phyloP scores from a whole-genome alignment of 2,888 invertebrate species.

The Macrophya alboannulata region DNA sequence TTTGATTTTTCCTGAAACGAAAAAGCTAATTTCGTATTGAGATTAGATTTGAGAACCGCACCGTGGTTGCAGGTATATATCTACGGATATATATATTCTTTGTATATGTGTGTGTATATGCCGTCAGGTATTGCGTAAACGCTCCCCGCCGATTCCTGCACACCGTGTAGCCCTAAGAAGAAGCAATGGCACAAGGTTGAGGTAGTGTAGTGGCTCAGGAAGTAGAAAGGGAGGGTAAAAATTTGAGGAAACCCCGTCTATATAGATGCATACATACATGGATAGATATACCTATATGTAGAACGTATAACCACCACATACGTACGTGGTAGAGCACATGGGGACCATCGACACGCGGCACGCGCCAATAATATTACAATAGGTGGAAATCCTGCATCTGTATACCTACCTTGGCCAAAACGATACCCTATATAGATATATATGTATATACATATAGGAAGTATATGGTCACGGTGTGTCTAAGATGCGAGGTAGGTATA shows the following conservation, averaged over 20 bases:
- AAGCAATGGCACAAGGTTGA: constrained; percentile 13
- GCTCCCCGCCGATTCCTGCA: constrained; percentile 56
- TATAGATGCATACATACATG: neutral
- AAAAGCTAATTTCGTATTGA: neutral
- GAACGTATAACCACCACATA: neutral
- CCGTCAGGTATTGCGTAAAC: constrained; percentile 70
- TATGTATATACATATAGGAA: neutral
- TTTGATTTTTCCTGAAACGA: neutral
- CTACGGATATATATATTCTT: constrained; percentile 47
- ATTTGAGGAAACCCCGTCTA: constrained; percentile 23
- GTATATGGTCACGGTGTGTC: constrained; percentile 1
- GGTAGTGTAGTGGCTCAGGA: constrained; percentile 21
- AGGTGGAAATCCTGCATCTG: constrained; percentile 57
- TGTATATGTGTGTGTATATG: constrained; percentile 19
- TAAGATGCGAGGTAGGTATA: constrained; percentile 22
- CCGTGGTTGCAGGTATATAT: constrained; percentile 3
- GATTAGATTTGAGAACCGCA: constrained; percentile 27
- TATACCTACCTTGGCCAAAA: constrained; percentile 12
- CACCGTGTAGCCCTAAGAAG: constrained; percentile 14
- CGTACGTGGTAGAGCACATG: constrained; percentile 11
- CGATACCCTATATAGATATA: constrained; percentile 30
- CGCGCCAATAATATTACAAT: constrained; percentile 73
- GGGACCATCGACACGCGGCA: constrained; percentile 72
- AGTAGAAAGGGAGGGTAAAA: constrained; percentile 24
- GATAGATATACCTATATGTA: neutral